phyloP scores from a whole-genome alignment of 2,888 invertebrate species.

The Platycnemis pennipes region DNA sequence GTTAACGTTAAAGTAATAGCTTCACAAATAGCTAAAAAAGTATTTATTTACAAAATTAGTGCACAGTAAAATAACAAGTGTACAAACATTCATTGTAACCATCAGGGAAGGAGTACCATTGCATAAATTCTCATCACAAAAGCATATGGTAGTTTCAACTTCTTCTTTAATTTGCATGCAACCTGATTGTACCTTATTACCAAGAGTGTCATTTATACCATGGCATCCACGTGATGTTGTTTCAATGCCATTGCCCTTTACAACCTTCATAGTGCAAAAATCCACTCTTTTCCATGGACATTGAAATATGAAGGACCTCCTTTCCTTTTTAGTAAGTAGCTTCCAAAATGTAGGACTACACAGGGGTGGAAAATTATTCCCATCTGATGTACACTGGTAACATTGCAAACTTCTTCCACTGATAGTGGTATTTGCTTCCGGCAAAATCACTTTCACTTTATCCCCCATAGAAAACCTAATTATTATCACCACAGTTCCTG shows the following conservation, averaged over 20 bases:
- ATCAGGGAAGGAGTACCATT: not conserved
- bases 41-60: too few relatives aligned
- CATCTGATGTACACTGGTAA: not conserved
- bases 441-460: not conserved
- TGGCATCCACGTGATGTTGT: not conserved
- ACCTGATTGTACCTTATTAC: not conserved
- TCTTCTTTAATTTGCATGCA: not conserved
- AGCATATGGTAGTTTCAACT: not conserved
- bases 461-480: not conserved
- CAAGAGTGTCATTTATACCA: not conserved
- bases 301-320: not conserved
- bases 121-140: conserved; percentile 1
- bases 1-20: too few relatives aligned
- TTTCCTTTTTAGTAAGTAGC: not conserved
- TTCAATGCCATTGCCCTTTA: not conserved
- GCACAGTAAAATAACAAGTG: not conserved
- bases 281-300: not conserved
- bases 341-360: not conserved
- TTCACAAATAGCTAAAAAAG: too few relatives aligned
- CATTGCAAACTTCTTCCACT: not conserved
- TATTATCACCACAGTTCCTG: not conserved
- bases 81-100: not conserved
- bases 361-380: not conserved
- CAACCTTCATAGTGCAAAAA: not conserved
- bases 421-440: not conserved